phyloP scores from a whole-genome alignment of 2,113 vertebrate species.

The Malurus elegans region DNA sequence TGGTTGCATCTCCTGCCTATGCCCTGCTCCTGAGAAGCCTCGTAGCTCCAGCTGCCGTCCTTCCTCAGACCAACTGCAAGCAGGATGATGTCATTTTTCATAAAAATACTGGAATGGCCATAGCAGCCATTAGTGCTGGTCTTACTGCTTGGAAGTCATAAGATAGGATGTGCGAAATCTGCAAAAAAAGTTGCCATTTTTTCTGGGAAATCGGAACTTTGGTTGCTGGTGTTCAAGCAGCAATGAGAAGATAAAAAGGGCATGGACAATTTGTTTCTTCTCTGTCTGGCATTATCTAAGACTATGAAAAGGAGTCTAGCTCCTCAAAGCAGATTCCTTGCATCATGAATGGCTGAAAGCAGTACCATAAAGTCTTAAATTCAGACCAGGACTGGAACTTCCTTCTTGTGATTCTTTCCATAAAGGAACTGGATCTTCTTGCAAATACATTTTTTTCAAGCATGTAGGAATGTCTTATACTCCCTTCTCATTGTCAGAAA shows the following conservation, averaged over 20 bases:
- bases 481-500: background rate
- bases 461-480: background rate
- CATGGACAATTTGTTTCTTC: background rate
- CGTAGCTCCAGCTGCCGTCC: background rate
- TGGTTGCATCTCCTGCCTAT: background rate
- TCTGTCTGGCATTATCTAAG: background rate
- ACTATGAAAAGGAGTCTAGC: background rate
- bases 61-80: background rate
- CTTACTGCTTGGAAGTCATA: background rate
- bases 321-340: background rate
- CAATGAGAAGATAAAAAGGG: background rate
- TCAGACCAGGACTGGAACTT: background rate
- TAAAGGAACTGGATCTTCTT: background rate
- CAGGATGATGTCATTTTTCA: background rate
- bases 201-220: background rate
- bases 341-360: background rate
- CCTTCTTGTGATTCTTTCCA: background rate
- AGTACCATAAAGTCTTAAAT: background rate
- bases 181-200: no score
- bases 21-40: background rate
- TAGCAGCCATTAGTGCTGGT: background rate
- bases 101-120: background rate
- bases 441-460: background rate
- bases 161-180: background rate
- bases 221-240: background rate